Percentiles rank a stretch among this genome's conserved stretches.
These are phyloP conservation scores for Euschistus heros DNA, from an alignment of 1,140 invertebrate species.

Conservation along the genomic window DNA sequence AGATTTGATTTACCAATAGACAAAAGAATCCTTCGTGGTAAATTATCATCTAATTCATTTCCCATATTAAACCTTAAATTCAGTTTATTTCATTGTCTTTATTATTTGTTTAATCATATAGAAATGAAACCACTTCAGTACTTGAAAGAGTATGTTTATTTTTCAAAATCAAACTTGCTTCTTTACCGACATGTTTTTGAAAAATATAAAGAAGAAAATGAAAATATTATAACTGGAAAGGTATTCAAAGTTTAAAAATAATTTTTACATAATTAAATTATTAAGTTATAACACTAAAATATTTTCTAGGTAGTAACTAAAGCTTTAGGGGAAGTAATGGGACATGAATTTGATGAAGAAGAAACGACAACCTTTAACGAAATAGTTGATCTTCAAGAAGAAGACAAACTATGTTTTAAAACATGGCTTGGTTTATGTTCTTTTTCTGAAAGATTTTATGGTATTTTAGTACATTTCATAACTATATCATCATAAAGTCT, in stretches of 20 bases:
- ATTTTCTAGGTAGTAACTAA: constrained; percentile 36
- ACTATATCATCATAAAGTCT: too few species aligned
- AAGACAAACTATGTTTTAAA: constrained; percentile 45
- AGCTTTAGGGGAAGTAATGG: constrained; percentile 49
- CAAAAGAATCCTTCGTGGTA: background rate
- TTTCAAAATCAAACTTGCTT: constrained; percentile 15
- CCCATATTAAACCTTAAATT: background rate
- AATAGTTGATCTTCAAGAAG: constrained; percentile 40
- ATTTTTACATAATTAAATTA: background rate
- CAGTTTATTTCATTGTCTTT: background rate
- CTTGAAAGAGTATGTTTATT: constrained; percentile 18
- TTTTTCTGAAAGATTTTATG: constrained; percentile 47
- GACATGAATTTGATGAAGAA: constrained; percentile 39
- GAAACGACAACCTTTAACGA: constrained; percentile 37
- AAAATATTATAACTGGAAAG: constrained; percentile 11
- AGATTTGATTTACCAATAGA: constrained; percentile 2
- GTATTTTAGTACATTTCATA: constrained; percentile 19
- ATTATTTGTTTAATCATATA: background rate
- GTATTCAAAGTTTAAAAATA: background rate
- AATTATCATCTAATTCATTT: too few species aligned
- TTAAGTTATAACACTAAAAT: background rate
- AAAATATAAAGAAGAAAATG: constrained; percentile 13
- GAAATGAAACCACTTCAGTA: constrained; percentile 14
- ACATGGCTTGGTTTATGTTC: constrained; percentile 56
- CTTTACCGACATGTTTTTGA: constrained; percentile 18